Conservation (phyloP, 2,888 invertebrate genomes). For the Tolmerus cingulatus region DNA sequence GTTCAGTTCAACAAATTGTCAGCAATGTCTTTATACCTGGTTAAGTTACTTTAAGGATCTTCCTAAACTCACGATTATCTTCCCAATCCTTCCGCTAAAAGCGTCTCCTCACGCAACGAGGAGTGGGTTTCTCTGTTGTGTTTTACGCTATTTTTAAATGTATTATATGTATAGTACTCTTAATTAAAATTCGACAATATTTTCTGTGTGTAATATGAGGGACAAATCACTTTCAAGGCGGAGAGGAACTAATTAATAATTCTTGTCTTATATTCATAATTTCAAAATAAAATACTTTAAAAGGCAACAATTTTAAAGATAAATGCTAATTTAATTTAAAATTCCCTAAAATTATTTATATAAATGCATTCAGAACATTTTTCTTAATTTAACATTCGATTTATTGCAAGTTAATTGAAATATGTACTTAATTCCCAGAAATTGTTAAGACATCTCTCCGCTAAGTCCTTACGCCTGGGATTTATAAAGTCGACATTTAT, state of each 20-base stretch:
- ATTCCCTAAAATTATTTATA: no score
- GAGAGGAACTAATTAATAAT: not conserved
- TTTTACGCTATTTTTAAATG: not conserved
- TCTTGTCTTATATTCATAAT: not conserved
- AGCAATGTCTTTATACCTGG: not conserved
- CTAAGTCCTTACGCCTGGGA: not conserved
- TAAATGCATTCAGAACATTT: not conserved
- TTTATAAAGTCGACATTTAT: not conserved
- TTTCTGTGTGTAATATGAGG: not conserved
- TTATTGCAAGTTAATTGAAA: not conserved
- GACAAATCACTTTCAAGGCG: not conserved
- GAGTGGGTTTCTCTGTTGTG: conserved; percentile 26
- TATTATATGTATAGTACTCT: not conserved
- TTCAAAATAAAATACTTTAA: no score
- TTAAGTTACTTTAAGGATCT: not conserved
- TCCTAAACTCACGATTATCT: conserved; percentile 13
- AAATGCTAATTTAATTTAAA: no score
- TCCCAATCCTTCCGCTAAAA: not conserved
- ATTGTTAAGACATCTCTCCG: not conserved
- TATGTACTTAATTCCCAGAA: not conserved
- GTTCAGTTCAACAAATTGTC: not conserved
- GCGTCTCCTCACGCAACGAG: not conserved
- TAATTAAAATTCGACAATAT: not conserved
- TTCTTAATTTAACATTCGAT: not conserved
- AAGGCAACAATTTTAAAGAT: no score